Evolutionary conservation across 2,888 invertebrate genomes (phyloP), one percentile per base, ranked within the genome.

Genomic region (Lithophane socia): DNA sequence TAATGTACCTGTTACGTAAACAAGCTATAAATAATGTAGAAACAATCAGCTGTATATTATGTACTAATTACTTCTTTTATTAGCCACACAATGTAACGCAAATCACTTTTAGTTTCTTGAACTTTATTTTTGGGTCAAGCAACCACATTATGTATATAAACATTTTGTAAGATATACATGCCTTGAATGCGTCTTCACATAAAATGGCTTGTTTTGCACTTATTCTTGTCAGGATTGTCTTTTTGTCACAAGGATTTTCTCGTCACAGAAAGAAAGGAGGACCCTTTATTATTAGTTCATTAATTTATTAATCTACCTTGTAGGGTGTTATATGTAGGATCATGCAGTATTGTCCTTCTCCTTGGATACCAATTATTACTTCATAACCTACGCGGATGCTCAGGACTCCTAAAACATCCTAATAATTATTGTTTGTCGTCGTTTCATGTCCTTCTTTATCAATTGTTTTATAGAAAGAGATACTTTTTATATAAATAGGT

Each of bases 41-140:
- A 69, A 85, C 82, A 83, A 81, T 76, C 60, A 67, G 73, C 29
- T 49, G 76, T 83, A 60, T 44, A 70, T 72, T 72, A 75, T 66
- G 21, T 18, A 42, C 52, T 85, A 71, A 81, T 81, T 64, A 49
- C 73, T 64, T 64, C 37, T 76, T 73, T 52, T 75, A 47, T 49
- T 84, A 66, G 44, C 12, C 44, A 42, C 47, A 80, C 75, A 85
- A 82, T 85, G 72, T 52, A 58, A 61, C 29, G 3, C 69, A 58
- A 73, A 80, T 72, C 54, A 64, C 16, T 42, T 58, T 61, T 16
- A 56, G 65, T 65, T 71, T 68, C 49, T 72, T 73, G 47, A 69
- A 60, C 42, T 60, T 67, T 37, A 56, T 21, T 61, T 74, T 76
- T 73, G 56, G 70, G 82, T 75, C 75, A 67, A 54, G 16, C 9